Percentiles rank a stretch among this genome's conserved stretches.
Conservation (phyloP, 2,113 vertebrate genomes). For the Entelurus aequoreus region DNA sequence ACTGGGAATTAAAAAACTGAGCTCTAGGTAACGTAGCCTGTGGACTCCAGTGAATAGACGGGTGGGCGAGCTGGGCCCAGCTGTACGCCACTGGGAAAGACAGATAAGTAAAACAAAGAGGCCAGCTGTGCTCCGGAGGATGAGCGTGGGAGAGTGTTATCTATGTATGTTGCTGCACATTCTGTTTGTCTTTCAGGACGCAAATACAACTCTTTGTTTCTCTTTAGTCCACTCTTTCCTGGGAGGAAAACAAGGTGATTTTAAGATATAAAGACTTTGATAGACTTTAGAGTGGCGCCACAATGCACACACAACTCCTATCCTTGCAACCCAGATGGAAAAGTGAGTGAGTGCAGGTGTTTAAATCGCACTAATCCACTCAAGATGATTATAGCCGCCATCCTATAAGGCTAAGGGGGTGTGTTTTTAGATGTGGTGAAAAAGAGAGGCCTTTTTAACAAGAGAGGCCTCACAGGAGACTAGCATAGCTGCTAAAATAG, state of each 20-base stretch:
- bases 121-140: constrained; percentile 55
- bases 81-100: constrained; percentile 44
- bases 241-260: not conserved
- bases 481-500: not conserved
- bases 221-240: not conserved
- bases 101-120: constrained; percentile 67
- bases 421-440: no score
- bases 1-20: constrained; percentile 6
- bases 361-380: not conserved
- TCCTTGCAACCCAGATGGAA: not conserved
- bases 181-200: not conserved
- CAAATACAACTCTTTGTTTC: not conserved
- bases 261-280: not conserved
- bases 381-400: not conserved
- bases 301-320: not conserved
- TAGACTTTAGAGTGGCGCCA: not conserved
- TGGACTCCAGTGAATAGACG: constrained; percentile 28
- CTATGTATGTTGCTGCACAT: not conserved
- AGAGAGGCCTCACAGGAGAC: no score
- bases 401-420: not conserved
- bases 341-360: constrained; percentile 4
- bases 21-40: constrained; percentile 9
- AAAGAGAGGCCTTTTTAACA: no score
- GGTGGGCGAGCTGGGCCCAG: constrained; percentile 35
- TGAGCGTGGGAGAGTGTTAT: constrained; percentile 23